These are phyloP conservation scores for Lophura nycthemera DNA, from an alignment of 2,113 vertebrate species.

Conservation along the genomic window DNA sequence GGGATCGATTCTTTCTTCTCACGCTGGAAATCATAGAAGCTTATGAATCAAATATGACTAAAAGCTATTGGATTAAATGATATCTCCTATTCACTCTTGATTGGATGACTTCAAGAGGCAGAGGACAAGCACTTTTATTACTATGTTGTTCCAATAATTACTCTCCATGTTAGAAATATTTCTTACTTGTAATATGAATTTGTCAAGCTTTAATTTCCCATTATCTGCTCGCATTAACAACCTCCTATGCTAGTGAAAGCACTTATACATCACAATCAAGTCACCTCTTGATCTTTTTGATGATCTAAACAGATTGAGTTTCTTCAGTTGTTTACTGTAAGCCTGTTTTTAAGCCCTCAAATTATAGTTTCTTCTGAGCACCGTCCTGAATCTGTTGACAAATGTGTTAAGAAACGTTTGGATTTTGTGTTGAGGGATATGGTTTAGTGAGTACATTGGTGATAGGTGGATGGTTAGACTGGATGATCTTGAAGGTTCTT, in stretches of 20 bases:
- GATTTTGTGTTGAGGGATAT: too few relatives aligned
- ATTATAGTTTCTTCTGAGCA: neutral
- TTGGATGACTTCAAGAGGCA: neutral
- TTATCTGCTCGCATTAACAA: neutral
- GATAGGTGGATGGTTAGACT: too few relatives aligned
- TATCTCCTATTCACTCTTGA: neutral
- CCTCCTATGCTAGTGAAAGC: neutral
- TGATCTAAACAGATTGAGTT: neutral
- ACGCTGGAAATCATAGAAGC: neutral
- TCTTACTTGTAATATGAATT: neutral
- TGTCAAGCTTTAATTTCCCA: neutral
- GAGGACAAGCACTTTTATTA: neutral
- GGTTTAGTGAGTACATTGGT: too few relatives aligned
- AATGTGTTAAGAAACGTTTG: too few relatives aligned
- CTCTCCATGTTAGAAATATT: neutral
- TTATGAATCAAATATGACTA: neutral
- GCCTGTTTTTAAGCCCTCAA: neutral
- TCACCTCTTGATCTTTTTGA: neutral
- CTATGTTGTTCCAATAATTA: neutral
- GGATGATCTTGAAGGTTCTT: too few relatives aligned
- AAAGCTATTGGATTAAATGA: neutral
- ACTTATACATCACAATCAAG: neutral
- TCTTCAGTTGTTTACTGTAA: neutral
- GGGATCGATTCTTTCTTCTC: constrained; percentile 28
- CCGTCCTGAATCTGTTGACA: constrained; percentile 16